phyloP scores from a whole-genome alignment of 2,797 vertebrate genomes.

The Platyrinchus mystaceus region DNA sequence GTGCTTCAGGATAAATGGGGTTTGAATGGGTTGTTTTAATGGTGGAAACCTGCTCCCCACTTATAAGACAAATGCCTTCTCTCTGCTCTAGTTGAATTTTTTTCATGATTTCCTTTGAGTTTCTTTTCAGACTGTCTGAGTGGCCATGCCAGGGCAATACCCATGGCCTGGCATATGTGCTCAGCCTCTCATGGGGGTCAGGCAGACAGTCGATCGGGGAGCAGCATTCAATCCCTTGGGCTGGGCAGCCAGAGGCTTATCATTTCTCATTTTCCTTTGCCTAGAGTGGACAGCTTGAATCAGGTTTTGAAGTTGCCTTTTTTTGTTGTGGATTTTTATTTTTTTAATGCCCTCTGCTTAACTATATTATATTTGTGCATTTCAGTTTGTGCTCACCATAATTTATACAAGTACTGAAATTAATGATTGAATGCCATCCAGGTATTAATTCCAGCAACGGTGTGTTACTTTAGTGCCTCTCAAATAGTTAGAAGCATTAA shows the following conservation, averaged over 20 bases:
- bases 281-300: not conserved
- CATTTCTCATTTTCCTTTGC: rapidly evolving
- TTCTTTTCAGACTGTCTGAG: not conserved
- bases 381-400: not conserved
- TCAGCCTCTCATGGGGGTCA: not conserved
- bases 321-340: not conserved
- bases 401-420: not conserved
- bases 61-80: not conserved
- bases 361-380: not conserved
- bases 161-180: not conserved
- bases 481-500: not conserved
- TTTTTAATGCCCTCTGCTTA: not conserved
- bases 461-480: not conserved
- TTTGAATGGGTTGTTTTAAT: not conserved
- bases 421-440: not conserved
- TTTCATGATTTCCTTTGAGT: not conserved
- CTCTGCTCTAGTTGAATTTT: not conserved
- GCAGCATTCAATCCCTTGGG: not conserved
- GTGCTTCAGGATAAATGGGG: not conserved
- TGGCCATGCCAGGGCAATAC: rapidly evolving
- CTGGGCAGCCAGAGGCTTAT: not conserved
- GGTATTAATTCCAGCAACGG: not conserved
- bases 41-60: not conserved
- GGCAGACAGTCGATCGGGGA: not conserved
- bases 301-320: not conserved